A percentile compares a stretch with the other conserved stretches of the same genome.
These are phyloP conservation scores for Lepidonotus clava DNA, from an alignment of 2,888 invertebrate species.

Conservation along the genomic window DNA sequence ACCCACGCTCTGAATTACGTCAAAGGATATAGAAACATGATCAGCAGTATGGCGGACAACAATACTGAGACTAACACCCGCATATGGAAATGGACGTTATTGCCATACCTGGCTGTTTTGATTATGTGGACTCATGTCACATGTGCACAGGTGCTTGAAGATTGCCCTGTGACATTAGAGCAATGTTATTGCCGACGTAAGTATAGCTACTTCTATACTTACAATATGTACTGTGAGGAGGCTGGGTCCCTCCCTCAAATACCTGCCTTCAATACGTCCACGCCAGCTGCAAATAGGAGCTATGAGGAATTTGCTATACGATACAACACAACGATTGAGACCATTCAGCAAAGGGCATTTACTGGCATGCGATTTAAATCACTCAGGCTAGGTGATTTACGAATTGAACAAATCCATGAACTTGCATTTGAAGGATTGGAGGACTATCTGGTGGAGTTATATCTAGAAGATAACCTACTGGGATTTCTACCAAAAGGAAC, in stretches of 20 bases:
- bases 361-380: neutral
- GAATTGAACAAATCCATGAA: neutral
- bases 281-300: neutral
- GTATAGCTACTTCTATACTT: neutral
- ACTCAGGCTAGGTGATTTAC: neutral
- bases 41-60: neutral
- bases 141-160: neutral
- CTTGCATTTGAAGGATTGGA: neutral
- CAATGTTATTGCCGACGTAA: constrained; percentile 12
- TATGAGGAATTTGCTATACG: neutral
- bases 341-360: neutral
- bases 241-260: neutral
- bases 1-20: no score
- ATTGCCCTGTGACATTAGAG: neutral
- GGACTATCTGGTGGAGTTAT: constrained; percentile 4
- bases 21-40: neutral
- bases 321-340: neutral
- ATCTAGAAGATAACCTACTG: constrained; percentile 15
- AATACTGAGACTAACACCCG: no score
- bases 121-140: no score
- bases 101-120: no score
- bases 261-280: neutral
- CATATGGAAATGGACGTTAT: no score
- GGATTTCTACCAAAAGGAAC: neutral
- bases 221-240: constrained; percentile 31